phyloP scores from a whole-genome alignment of 2,113 vertebrate species.

The Hylia prasina region DNA sequence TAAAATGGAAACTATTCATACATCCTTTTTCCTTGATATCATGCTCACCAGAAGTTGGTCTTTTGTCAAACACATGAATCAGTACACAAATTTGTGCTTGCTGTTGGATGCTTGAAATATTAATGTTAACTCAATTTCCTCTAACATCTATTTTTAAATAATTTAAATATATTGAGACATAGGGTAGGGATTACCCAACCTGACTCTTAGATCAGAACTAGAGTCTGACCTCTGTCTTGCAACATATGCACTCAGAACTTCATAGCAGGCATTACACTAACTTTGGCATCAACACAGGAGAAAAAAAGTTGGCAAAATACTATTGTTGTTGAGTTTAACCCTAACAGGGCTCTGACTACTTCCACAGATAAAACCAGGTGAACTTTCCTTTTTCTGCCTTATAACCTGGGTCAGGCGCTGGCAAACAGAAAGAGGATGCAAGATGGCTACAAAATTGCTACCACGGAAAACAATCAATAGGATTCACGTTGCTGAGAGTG shows the following conservation, averaged over 20 bases:
- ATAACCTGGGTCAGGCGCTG: background rate
- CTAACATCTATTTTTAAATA: background rate
- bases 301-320: background rate
- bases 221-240: background rate
- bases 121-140: background rate
- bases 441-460: background rate
- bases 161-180: background rate
- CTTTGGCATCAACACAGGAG: background rate
- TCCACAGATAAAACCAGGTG: background rate
- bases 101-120: background rate
- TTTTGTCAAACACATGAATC: background rate
- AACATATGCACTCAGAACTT: background rate
- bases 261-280: background rate
- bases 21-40: background rate
- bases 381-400: background rate
- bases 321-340: background rate
- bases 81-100: background rate
- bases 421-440: background rate
- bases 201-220: background rate
- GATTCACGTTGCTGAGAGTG: fast-evolving
- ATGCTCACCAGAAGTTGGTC: background rate
- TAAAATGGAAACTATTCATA: background rate
- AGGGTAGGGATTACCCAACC: background rate
- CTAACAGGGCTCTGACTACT: background rate
- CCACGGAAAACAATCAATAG: background rate